phyloP scores from a whole-genome alignment of 2,888 invertebrate species.

The Erebia ligea region DNA sequence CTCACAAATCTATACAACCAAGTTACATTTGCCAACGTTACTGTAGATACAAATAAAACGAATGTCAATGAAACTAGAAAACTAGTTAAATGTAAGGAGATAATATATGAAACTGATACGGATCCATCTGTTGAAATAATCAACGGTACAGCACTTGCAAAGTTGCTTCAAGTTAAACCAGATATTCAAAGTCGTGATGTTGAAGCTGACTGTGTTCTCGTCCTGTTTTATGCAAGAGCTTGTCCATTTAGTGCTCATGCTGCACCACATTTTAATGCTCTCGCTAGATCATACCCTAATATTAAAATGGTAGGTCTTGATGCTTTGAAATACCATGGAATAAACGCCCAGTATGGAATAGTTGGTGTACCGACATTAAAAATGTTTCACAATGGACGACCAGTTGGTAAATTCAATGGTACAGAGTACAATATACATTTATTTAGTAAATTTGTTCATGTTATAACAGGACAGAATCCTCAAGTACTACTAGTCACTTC shows the following conservation, averaged over 20 bases:
- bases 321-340: slow-evolving; percentile 91
- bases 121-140: slow-evolving; percentile 85
- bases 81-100: slow-evolving; percentile 72
- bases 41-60: slow-evolving; percentile 66
- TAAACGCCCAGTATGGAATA: slow-evolving; percentile 95
- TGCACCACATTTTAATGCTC: slow-evolving; percentile 95
- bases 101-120: slow-evolving; percentile 62
- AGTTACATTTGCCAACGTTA: slow-evolving; percentile 71
- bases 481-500: slow-evolving; percentile 87
- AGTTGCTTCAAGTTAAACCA: slow-evolving; percentile 84
- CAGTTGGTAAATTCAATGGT: slow-evolving; percentile 92
- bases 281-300: slow-evolving; percentile 93
- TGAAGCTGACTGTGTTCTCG: slow-evolving; percentile 88
- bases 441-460: slow-evolving; percentile 90
- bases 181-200: slow-evolving; percentile 86
- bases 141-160: slow-evolving; percentile 87
- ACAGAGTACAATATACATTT: slow-evolving; percentile 90
- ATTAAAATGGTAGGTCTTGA: slow-evolving; percentile 95
- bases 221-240: slow-evolving; percentile 94
- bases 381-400: slow-evolving; percentile 94
- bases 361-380: slow-evolving; percentile 95
- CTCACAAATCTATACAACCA: slow-evolving; percentile 73
- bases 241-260: slow-evolving; percentile 96
- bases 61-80: slow-evolving; percentile 70
- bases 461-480: slow-evolving; percentile 88